Evolutionary conservation across 2,797 vertebrate genomes (phyloP), one percentile per base, ranked within the genome.

Genomic region (Numenius phaeopus): DNA sequence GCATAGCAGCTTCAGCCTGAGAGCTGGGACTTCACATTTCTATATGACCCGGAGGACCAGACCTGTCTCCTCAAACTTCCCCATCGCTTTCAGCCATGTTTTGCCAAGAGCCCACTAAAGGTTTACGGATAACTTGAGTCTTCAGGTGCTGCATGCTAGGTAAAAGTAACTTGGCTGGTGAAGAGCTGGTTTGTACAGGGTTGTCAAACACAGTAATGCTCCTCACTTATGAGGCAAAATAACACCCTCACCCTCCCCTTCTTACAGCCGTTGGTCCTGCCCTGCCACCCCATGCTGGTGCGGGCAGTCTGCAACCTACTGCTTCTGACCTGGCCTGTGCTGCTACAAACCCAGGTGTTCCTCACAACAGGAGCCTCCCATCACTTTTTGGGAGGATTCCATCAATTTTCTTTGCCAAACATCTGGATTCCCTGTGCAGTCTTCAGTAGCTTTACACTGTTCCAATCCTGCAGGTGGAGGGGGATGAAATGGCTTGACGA

Each of bases 231-330:
- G 21, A 66, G 37, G 18, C 20, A 64, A 34, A 83, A 40, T 17
- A n/a, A 30, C 14, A 40, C 1, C 15, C 4, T 58, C 34, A 29
- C 29, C 8, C 22, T 87, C 16, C 10, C 12, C 22, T 76, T 87
- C 62, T 13, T 14, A 27, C 24, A 86, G 27, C 7, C 52, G 5
- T 42, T 0, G 0, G 15, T 80, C 29, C 64, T 75, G 64, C 24
- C 27, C 40, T 80, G 44, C 17, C n/a, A 17, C 23, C 11, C 52
- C 61, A 42, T 0, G 0, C 47, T 64, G 57, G 3, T n/a, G 27
- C 0, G 0, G 58, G 10, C 42, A 44, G 14, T 22, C 44, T 55
- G 55, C 1, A 6, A 29, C 20, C 24, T 58, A 11, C 6, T 1
- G 0, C 69, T 46, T 29, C 44, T 55, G 11, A 42, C 18, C 49